Evolutionary conservation across 2,888 invertebrate species (phyloP).

Genomic region (Leucophenga maculata): DNA sequence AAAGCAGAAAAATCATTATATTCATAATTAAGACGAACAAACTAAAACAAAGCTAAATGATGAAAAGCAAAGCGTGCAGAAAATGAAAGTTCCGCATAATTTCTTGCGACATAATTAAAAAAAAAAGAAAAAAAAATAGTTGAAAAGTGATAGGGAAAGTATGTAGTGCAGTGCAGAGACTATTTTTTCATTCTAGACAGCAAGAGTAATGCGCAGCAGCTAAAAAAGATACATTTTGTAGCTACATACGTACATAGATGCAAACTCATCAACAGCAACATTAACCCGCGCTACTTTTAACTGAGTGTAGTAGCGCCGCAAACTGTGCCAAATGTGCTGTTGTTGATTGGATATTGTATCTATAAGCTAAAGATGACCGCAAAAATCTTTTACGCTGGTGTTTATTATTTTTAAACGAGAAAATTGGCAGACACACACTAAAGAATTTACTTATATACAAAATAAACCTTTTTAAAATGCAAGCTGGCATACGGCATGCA

Average conservation of each 20-base stretch:
- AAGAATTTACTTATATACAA: not conserved
- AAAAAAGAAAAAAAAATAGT: too few species aligned
- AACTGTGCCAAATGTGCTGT: constrained; percentile 5
- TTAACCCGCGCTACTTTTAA: too few species aligned
- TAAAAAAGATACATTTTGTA: too few species aligned
- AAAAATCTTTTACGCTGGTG: not conserved
- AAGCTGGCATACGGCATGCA: not conserved
- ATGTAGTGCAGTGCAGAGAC: too few species aligned
- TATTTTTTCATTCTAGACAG: too few species aligned
- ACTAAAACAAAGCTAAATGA: not conserved
- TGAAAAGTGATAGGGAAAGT: too few species aligned
- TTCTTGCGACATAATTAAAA: not conserved
- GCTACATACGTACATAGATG: too few species aligned
- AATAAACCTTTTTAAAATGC: constrained; percentile 1
- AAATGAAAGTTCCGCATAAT: constrained; percentile 18
- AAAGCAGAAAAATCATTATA: not conserved
- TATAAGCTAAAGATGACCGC: too few species aligned
- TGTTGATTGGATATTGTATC: too few species aligned
- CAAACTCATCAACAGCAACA: too few species aligned
- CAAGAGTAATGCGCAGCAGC: too few species aligned
- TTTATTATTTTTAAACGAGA: constrained; percentile 13
- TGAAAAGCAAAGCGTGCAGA: not conserved
- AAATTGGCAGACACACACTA: not conserved
- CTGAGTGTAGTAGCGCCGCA: not conserved
- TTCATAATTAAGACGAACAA: not conserved